Conservation (phyloP, 2,888 invertebrate genomes). For the Seira musarum region DNA sequence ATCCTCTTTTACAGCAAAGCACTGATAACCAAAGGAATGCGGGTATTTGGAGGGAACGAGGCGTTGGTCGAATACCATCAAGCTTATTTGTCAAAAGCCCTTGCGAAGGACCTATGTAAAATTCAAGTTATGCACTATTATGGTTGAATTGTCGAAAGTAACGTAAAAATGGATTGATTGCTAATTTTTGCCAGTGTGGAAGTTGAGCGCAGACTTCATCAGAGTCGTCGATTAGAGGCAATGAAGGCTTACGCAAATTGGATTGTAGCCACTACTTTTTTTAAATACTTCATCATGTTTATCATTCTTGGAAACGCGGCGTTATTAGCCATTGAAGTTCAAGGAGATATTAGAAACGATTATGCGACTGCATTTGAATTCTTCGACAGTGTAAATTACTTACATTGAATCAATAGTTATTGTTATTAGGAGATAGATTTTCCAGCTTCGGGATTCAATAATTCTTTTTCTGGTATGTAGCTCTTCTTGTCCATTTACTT, state of each 20-base stretch:
- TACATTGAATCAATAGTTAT: no score
- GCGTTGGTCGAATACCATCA: slow-evolving; percentile 46
- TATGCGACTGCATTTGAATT: slow-evolving; percentile 48
- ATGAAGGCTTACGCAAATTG: slow-evolving; percentile 62
- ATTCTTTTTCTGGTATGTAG: slow-evolving; percentile 34
- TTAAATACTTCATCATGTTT: slow-evolving; percentile 63
- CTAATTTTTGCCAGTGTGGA: slow-evolving; percentile 28
- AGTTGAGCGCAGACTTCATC: slow-evolving; percentile 46
- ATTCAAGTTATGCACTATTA: neutral
- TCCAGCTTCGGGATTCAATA: neutral
- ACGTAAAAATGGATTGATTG: neutral
- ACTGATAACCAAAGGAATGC: slow-evolving; percentile 36
- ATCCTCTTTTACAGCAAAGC: slow-evolving; percentile 45
- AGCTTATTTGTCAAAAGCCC: slow-evolving; percentile 42
- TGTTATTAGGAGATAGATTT: neutral
- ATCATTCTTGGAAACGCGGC: slow-evolving; percentile 65
- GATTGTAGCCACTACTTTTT: slow-evolving; percentile 52
- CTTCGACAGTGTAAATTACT: slow-evolving; percentile 64
- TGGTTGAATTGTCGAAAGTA: no score
- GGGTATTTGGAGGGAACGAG: slow-evolving; percentile 46
- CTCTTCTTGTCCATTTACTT: slow-evolving; percentile 65
- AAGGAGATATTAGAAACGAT: slow-evolving; percentile 36
- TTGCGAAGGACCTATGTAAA: slow-evolving; percentile 54
- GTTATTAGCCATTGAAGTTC: slow-evolving; percentile 61
- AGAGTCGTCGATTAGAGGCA: slow-evolving; percentile 40